These are phyloP conservation scores for Mycalesis mineus DNA, from an alignment of 2,888 invertebrate genomes.

Conservation along the genomic window DNA sequence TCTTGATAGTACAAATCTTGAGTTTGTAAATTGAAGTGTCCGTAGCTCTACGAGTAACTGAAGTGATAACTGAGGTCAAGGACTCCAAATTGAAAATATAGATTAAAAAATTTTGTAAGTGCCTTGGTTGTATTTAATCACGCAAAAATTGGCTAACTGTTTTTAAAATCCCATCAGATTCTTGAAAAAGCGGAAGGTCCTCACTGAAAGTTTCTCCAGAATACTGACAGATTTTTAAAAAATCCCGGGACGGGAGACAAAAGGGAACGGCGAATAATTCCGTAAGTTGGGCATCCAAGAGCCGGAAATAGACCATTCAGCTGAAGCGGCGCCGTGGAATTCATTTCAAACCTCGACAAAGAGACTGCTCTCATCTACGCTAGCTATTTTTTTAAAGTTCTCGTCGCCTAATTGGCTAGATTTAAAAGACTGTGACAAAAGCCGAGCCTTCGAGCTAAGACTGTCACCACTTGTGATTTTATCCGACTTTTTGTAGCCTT, in stretches of 20 bases:
- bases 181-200: too few relatives aligned
- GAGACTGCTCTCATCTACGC: background rate
- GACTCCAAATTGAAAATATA: too few relatives aligned
- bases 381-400: background rate
- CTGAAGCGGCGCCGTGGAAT: background rate
- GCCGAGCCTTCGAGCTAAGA: background rate
- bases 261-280: background rate
- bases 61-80: too few relatives aligned
- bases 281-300: background rate
- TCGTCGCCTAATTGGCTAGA: background rate
- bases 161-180: too few relatives aligned
- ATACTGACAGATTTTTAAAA: background rate
- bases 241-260: background rate
- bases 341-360: background rate
- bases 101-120: too few relatives aligned
- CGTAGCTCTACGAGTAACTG: too few relatives aligned
- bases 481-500: background rate
- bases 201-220: too few relatives aligned
- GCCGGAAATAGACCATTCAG: background rate
- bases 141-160: too few relatives aligned
- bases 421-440: background rate
- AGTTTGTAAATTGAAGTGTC: too few relatives aligned
- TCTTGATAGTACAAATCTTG: too few relatives aligned
- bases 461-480: background rate
- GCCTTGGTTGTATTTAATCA: too few relatives aligned